Base-by-base conservation (phyloP, 2,888 invertebrate genomes). In the Furcula furcula region DNA sequence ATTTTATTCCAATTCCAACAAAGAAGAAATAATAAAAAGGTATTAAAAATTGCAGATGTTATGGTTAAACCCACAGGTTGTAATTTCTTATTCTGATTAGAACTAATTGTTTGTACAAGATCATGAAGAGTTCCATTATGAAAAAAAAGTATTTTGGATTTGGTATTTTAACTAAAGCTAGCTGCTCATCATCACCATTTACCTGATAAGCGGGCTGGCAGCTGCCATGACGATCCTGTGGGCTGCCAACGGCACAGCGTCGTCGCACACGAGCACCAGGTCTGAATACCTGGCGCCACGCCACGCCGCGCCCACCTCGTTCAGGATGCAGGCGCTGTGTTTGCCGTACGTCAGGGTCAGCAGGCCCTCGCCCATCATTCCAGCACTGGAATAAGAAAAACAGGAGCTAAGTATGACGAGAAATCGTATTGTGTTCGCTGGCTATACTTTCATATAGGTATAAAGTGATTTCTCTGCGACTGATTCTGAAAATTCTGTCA, bases 331-430 rank as follows among this genome's bases (percentile, higher is more conserved):
- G 90, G 95, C 95, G 91, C 95, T 95, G 91, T 96, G 96, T 91
- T 96, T 96, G 91, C 95, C 95, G 90, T 96, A 96, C 90, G 96
- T 95, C 90, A 96, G 93, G 79, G 96, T 96, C 90, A 96, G 92
- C 91, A 95, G 91, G 71, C 93, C 93, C 86, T 92, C 92, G 80
- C 91, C 89, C 89, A 89, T 89, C 84, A 89, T 89, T 87, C 89
- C 88, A 86, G 86, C 86, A 79, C 89, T 89, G 75, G 2, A 76
- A 76, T 53, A 56, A 59, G 14, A 10, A 14, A 32, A 44, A 37
- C 32, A 28, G 12, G 22, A 21, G 21, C 9, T 21, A 10, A 21
- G 10, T 21, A 9, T 10, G 1, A 3, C 4, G 3, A 3, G 2
- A n/a, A 1, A 9, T 9, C 9, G 20, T 20, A 18, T 6, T 18